Percentiles rank a stretch among this genome's conserved stretches.
Evolutionary conservation across 2,797 vertebrate species (phyloP).

Genomic region (Falco rusticolus): DNA sequence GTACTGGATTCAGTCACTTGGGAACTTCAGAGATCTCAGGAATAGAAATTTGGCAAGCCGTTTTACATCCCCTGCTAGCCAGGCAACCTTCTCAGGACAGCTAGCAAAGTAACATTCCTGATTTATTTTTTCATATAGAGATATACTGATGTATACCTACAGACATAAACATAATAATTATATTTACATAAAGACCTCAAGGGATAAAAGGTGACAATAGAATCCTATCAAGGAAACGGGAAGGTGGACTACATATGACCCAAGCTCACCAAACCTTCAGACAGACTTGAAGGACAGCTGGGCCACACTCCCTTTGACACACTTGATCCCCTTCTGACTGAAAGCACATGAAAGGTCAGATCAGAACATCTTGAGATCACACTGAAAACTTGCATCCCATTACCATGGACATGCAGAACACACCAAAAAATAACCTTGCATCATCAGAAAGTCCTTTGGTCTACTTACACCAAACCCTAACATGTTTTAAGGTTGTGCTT

Average conservation of each 20-base stretch:
- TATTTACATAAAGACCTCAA: neutral
- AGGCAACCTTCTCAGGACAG: neutral
- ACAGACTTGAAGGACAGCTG: neutral
- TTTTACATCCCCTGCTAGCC: neutral
- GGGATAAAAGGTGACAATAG: neutral
- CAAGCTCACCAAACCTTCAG: neutral
- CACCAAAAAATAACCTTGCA: neutral
- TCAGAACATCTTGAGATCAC: neutral
- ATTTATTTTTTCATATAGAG: neutral
- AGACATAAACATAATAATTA: neutral
- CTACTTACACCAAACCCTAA: neutral
- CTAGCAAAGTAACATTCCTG: neutral
- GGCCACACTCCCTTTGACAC: neutral
- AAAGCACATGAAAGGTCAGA: neutral
- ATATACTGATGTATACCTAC: neutral
- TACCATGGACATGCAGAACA: neutral
- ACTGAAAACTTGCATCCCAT: neutral
- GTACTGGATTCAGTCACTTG: neutral
- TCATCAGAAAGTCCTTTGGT: neutral
- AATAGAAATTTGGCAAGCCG: neutral
- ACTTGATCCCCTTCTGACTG: neutral
- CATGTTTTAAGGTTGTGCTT: neutral
- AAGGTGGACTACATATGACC: neutral
- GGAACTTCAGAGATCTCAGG: neutral
- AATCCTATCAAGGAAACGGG: neutral